Conservation (phyloP, 2,113 vertebrate species). For the Pseudopodoces humilis region DNA sequence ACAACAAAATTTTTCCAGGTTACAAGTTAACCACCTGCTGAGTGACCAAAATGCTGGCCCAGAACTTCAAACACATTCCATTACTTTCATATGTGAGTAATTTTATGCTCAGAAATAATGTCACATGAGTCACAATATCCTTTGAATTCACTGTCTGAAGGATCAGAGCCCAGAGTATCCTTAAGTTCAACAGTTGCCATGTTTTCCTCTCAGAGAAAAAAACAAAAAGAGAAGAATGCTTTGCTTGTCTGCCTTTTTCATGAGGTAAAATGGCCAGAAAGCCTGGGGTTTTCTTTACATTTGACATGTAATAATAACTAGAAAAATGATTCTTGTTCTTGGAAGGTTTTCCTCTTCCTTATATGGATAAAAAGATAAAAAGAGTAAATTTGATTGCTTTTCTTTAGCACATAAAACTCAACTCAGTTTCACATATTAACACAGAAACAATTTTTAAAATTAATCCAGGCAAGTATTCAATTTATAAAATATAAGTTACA, state of each 20-base stretch:
- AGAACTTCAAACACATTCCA: conserved; percentile 63
- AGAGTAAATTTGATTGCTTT: not conserved
- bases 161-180: conserved; percentile 45
- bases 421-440: not conserved
- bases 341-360: not conserved
- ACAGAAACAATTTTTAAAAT: not conserved
- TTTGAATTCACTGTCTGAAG: conserved; percentile 59
- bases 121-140: conserved; percentile 61
- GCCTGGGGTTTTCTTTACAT: not conserved
- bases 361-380: not conserved
- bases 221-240: not conserved
- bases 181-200: conserved; percentile 17
- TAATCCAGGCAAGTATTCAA: not conserved
- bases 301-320: not conserved
- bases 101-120: conserved; percentile 58
- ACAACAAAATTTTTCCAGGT: conserved; percentile 54
- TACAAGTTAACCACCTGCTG: conserved; percentile 60
- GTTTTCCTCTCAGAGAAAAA: conserved; percentile 2
- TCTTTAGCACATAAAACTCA: not conserved
- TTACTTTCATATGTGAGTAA: conserved; percentile 63
- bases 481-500: not conserved
- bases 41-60: conserved; percentile 51
- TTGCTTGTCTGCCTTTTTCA: not conserved
- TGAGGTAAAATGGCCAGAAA: not conserved
- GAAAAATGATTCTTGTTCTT: not conserved